phyloP scores from a whole-genome alignment of 2,888 invertebrate species.

The Chrysopilus asiliformis region DNA sequence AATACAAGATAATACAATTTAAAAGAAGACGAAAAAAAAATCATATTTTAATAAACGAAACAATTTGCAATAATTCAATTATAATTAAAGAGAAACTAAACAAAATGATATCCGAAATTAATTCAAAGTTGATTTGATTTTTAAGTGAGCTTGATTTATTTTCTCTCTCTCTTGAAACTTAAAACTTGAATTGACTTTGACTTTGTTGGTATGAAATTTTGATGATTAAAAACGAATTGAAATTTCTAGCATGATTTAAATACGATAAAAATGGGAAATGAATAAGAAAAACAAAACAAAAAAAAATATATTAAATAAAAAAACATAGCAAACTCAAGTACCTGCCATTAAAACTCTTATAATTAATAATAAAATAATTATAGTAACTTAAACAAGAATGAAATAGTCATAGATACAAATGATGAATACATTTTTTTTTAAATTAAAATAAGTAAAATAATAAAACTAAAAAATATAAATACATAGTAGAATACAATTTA shows the following conservation, averaged over 20 bases:
- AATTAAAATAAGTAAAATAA: neutral
- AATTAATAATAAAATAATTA: constrained; percentile 10
- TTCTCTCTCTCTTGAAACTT: neutral
- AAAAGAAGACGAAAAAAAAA: too few species aligned
- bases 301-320: constrained; percentile 8
- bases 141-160: constrained; percentile 5
- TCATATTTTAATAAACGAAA: constrained; percentile 3
- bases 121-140: constrained; percentile 1
- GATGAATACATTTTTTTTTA: constrained; percentile 3
- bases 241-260: too few species aligned
- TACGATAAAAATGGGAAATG: too few species aligned
- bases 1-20: too few species aligned
- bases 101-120: neutral
- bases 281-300: constrained; percentile 6
- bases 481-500: constrained; percentile 16
- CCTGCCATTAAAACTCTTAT: constrained; percentile 27
- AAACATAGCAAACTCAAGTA: constrained; percentile 35
- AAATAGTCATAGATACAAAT: constrained; percentile 5
- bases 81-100: constrained; percentile 3
- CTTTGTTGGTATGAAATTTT: neutral
- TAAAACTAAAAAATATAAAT: constrained; percentile 5
- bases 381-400: constrained; percentile 6
- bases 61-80: constrained; percentile 4
- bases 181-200: constrained; percentile 2
- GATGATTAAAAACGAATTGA: neutral